These are phyloP conservation scores for Micromussa lordhowensis DNA, from an alignment of 92 coral and sea anemone genomes.

Conservation along the genomic window DNA sequence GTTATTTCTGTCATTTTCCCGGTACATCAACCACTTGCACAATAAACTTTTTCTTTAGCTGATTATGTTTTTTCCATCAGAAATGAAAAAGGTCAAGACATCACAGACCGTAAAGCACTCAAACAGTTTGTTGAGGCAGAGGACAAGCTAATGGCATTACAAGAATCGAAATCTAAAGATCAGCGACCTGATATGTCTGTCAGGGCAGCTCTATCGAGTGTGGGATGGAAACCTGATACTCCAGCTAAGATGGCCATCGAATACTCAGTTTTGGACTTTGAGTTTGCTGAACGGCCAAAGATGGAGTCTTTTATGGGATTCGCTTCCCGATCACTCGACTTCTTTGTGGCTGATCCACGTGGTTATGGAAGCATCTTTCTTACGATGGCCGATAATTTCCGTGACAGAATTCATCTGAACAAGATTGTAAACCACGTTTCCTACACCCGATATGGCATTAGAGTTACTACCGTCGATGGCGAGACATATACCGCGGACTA, in stretches of 20 bases:
- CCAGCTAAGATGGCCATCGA: constrained; percentile 65
- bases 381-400: constrained; percentile 57
- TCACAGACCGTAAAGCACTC: constrained; percentile 27
- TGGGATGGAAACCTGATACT: constrained; percentile 71
- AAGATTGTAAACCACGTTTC: constrained; percentile 50
- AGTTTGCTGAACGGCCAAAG: constrained; percentile 67
- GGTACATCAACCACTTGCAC: neutral
- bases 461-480: constrained; percentile 65
- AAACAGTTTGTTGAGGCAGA: constrained; percentile 21
- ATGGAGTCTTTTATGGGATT: constrained; percentile 45
- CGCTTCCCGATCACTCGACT: constrained; percentile 47
- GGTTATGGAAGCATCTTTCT: constrained; percentile 59
- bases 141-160: constrained; percentile 34
- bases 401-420: constrained; percentile 50
- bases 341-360: constrained; percentile 64
- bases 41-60: neutral
- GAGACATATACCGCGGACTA: constrained; percentile 62
- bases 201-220: constrained; percentile 43
- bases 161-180: constrained; percentile 23
- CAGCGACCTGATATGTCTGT: constrained; percentile 55
- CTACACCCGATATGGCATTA: constrained; percentile 20
- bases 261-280: constrained; percentile 68
- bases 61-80: constrained; percentile 3
- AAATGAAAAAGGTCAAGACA: constrained; percentile 49
- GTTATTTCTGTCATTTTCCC: neutral